These are phyloP conservation scores for Drosophila vallismaia DNA, from an alignment of 2,888 invertebrate genomes.

Conservation along the genomic window DNA sequence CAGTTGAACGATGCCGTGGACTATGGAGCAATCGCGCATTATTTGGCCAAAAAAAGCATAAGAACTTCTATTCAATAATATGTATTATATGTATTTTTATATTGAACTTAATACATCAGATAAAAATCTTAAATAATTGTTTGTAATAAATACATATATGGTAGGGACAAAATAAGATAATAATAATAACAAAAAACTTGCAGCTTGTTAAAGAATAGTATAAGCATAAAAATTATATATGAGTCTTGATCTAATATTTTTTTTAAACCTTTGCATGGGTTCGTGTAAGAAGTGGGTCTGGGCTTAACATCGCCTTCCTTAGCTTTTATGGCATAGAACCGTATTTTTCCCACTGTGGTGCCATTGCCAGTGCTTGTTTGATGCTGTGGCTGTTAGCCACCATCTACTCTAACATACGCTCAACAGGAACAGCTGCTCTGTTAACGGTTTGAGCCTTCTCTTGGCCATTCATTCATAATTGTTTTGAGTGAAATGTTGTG, in stretches of 20 bases:
- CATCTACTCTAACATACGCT: constrained; percentile 33
- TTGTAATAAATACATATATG: no score
- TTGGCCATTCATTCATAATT: constrained; percentile 71
- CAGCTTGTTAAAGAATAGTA: no score
- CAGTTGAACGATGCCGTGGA: constrained; percentile 3
- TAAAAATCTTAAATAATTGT: no score
- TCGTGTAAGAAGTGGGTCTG: no score
- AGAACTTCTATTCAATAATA: no score
- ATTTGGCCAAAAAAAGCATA: background rate
- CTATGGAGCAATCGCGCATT: background rate
- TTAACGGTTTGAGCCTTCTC: constrained; percentile 30
- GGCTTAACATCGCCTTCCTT: background rate
- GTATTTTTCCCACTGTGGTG: background rate
- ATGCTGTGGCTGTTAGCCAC: constrained; percentile 63
- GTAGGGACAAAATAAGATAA: no score
- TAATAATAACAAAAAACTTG: no score
- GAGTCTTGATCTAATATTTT: no score
- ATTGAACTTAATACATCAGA: no score
- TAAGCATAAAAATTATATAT: no score
- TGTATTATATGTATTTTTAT: no score
- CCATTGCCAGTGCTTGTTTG: constrained; percentile 27
- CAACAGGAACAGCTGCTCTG: constrained; percentile 67
- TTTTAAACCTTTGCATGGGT: no score
- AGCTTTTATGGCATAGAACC: background rate
- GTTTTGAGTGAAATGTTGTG: constrained; percentile 59